phyloP scores from a whole-genome alignment of 2,888 invertebrate species.

The Lamellibrachia columna region DNA sequence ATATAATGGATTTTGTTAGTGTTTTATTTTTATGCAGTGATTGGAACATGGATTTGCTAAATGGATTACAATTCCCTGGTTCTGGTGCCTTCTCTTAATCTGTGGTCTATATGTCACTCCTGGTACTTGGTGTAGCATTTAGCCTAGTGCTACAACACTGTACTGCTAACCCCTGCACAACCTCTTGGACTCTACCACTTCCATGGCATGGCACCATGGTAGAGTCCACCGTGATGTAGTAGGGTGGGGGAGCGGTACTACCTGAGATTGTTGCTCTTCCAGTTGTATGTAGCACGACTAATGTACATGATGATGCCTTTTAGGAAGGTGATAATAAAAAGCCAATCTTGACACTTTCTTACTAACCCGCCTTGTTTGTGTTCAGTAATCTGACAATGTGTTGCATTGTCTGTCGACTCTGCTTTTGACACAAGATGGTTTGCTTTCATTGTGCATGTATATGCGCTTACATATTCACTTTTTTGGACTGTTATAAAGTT shows the following conservation, averaged over 20 bases:
- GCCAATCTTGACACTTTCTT: slow-evolving; percentile 16
- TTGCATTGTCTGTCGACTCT: neutral
- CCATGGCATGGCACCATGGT: neutral
- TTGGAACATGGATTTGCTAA: neutral
- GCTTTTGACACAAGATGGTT: neutral
- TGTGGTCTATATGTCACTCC: neutral
- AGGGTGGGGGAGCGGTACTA: neutral
- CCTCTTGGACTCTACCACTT: slow-evolving; percentile 16
- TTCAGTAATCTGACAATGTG: slow-evolving; percentile 3
- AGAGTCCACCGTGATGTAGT: neutral
- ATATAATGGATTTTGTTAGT: neutral
- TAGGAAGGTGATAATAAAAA: slow-evolving; percentile 3
- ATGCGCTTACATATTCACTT: neutral
- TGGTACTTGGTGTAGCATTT: neutral
- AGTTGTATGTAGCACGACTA: neutral
- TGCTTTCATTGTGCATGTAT: neutral
- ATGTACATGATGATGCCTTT: neutral
- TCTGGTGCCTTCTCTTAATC: neutral
- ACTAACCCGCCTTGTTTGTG: slow-evolving; percentile 16
- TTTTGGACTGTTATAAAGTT: neutral
- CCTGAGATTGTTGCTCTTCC: slow-evolving; percentile 10
- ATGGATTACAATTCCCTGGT: neutral
- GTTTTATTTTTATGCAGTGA: neutral
- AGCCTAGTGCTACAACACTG: neutral
- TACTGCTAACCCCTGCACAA: neutral